Conservation (phyloP, 2,888 invertebrate species). For the Elmis aenea region DNA sequence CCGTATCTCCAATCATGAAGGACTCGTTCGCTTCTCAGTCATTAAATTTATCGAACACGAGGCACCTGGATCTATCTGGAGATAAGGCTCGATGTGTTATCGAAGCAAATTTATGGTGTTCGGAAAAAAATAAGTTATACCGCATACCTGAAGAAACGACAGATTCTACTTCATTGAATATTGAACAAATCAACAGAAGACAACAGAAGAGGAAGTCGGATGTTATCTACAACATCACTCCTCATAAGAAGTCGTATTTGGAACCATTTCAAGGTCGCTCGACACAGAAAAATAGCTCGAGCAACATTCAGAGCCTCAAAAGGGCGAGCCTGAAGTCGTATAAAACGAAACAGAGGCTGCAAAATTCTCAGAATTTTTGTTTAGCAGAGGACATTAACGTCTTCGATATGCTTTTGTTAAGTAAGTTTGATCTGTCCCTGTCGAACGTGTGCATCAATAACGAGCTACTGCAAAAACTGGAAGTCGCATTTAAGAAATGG, state of each 20-base stretch:
- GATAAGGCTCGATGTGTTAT: slow-evolving; percentile 26
- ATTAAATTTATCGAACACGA: slow-evolving; percentile 3
- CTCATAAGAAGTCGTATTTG: slow-evolving; percentile 34
- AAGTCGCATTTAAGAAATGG: slow-evolving; percentile 71
- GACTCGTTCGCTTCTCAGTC: not conserved
- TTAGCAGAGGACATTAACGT: too few relatives aligned
- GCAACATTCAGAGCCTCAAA: too few relatives aligned
- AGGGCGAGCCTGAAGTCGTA: too few relatives aligned
- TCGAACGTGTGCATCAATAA: not conserved
- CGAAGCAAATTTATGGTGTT: slow-evolving; percentile 46
- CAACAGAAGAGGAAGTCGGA: too few relatives aligned
- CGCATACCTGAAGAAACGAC: slow-evolving; percentile 50
- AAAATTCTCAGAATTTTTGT: too few relatives aligned
- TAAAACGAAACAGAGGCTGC: too few relatives aligned
- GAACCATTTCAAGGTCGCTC: slow-evolving; percentile 29
- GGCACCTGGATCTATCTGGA: slow-evolving; percentile 24
- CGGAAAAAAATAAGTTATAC: slow-evolving; percentile 37
- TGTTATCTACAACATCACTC: not conserved
- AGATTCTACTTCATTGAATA: too few relatives aligned
- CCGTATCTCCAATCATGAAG: slow-evolving; percentile 3
- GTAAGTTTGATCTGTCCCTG: too few relatives aligned
- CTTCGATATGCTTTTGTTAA: too few relatives aligned
- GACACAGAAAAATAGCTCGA: not conserved
- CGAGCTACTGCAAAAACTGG: slow-evolving; percentile 49
- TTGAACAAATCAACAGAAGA: not conserved